Evolutionary conservation across 2,888 invertebrate species (phyloP), one percentile per base, ranked within the genome.

Genomic region (Camponotus fellah): DNA sequence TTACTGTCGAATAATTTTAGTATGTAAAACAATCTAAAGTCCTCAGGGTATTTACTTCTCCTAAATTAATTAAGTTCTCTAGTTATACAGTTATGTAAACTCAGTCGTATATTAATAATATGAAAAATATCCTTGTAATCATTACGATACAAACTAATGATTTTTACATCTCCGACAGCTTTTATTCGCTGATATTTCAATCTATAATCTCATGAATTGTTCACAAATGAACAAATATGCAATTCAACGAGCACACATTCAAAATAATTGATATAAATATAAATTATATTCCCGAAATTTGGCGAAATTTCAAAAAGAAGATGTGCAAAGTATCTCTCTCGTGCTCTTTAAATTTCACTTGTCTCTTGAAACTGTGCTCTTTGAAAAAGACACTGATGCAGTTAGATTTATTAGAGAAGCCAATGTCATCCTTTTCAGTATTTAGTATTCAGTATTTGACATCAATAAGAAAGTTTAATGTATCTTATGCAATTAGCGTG

Each of bases 201-300:
- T n/a, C 26, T 62, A 14, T 62, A 62, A 62, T 46, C 2, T 56
- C 58, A 40, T 72, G 10, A 72, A 72, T 58, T 74, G 14, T 60
- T 37, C 9, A 43, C n/a, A n/a, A 43, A 43, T 43, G n/a, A 74
- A 8, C 32, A 8, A n/a, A 53, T 4, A n/a, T 8, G 26, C 17
- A 26, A 12, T 62, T n/a, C 0, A n/a, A 53, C n/a, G 14, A 53
- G 4, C n/a, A 53, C 2, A n/a, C n/a, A 0, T 53, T 3, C n/a
- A 53, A 53, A 53, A n/a, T 53, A 53, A 53, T 53, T 53, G n/a
- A n/a, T n/a, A 53, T 53, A 53, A 53, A 53, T n/a, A 49, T 49
- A n/a, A 49, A n/a, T n/a, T n/a, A n/a, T 49, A n/a, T 60, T 14
- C n/a, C 37, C 0, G 17, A 53, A 53, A 40, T 21, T 58, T 32